These are phyloP conservation scores for Forbesichthys agassizii DNA, from an alignment of 2,113 vertebrate genomes.

Conservation along the genomic window DNA sequence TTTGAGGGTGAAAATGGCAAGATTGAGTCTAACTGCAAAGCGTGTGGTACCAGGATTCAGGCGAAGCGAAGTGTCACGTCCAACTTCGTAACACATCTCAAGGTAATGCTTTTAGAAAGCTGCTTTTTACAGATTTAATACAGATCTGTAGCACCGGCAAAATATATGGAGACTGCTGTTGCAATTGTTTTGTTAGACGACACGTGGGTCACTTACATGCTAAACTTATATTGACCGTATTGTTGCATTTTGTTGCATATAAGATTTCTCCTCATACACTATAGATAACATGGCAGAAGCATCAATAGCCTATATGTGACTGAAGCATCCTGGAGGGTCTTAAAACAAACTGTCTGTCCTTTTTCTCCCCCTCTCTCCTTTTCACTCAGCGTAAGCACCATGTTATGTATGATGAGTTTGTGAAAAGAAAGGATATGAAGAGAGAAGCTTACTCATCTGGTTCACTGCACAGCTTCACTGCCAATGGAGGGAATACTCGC, in stretches of 20 bases:
- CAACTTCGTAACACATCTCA: slow-evolving; percentile 83
- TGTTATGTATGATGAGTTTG: slow-evolving; percentile 82
- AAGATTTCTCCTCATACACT: no score
- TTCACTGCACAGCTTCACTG: slow-evolving; percentile 61
- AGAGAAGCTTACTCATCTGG: slow-evolving; percentile 75
- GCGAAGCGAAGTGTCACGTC: slow-evolving; percentile 82
- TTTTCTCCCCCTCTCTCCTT: slow-evolving; percentile 21
- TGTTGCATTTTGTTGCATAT: no score
- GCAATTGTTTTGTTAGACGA: background rate
- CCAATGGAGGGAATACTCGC: slow-evolving; percentile 60
- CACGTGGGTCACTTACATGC: no score
- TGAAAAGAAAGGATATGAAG: slow-evolving; percentile 82
- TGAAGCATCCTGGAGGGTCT: no score
- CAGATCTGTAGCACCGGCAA: background rate
- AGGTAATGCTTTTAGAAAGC: slow-evolving; percentile 64
- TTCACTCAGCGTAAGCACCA: slow-evolving; percentile 77
- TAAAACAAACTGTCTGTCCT: background rate
- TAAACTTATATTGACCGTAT: no score
- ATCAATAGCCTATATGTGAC: no score
- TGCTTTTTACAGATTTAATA: no score
- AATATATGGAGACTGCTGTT: background rate
- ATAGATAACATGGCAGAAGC: no score
- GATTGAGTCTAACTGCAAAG: slow-evolving; percentile 83
- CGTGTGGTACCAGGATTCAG: slow-evolving; percentile 81
- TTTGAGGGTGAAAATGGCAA: slow-evolving; percentile 84